These are phyloP conservation scores for Opisthocomus hoazin DNA, from an alignment of 2,113 vertebrate genomes.

Conservation along the genomic window DNA sequence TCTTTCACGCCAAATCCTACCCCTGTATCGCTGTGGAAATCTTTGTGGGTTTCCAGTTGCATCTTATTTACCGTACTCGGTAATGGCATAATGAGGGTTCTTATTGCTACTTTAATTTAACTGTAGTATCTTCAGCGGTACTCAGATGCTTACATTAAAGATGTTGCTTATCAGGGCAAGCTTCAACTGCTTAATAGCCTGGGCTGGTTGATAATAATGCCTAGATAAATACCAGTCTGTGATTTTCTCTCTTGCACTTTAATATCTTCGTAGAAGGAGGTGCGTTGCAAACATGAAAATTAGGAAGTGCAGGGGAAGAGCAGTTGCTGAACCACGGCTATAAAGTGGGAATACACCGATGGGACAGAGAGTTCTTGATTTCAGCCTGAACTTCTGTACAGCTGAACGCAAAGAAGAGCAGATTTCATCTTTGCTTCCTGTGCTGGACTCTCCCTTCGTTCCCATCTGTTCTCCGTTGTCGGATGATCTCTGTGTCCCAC, in stretches of 20 bases:
- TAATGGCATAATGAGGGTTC: constrained; percentile 41
- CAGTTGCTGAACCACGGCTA: not conserved
- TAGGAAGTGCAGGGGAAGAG: not conserved
- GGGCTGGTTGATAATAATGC: not conserved
- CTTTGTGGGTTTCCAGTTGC: not conserved
- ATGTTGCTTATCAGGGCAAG: constrained; percentile 40
- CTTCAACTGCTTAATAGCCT: constrained; percentile 18
- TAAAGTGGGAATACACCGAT: not conserved
- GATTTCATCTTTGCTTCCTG: not conserved
- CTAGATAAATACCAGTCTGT: not conserved
- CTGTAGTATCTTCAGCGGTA: not conserved
- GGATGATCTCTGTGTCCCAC: accelerated
- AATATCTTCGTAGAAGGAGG: not conserved
- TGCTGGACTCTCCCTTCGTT: not conserved
- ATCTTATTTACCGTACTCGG: not conserved
- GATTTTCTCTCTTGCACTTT: not conserved
- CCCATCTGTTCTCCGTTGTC: not conserved
- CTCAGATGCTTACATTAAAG: not conserved
- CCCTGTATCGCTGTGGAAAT: not conserved
- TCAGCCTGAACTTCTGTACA: not conserved
- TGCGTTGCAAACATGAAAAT: not conserved
- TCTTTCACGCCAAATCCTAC: not conserved
- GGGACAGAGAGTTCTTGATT: not conserved
- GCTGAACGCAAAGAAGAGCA: not conserved
- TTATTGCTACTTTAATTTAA: constrained; percentile 41